phyloP scores from a whole-genome alignment of 2,888 invertebrate species.

The Torymus auratus region DNA sequence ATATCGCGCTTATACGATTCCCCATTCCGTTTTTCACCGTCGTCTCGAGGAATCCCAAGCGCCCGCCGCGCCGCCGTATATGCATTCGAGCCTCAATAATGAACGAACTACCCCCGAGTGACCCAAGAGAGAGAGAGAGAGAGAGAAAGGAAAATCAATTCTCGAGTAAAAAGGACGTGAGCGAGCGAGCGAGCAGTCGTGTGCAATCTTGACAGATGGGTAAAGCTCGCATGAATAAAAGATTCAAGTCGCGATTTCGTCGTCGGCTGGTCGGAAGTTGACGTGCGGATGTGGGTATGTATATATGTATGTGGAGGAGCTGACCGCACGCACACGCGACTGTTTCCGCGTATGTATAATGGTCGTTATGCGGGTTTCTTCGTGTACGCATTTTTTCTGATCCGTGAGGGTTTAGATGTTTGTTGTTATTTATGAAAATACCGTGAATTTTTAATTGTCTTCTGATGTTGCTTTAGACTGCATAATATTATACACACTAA shows the following conservation, averaged over 20 bases:
- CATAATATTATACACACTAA: too few relatives aligned
- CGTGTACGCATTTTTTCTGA: too few relatives aligned
- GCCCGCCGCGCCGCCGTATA: too few relatives aligned
- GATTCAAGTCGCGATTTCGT: slow-evolving; percentile 36
- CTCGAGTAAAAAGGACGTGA: too few relatives aligned
- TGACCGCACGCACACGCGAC: background rate
- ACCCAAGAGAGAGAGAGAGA: background rate
- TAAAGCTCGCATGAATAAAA: slow-evolving; percentile 44
- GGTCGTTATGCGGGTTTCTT: too few relatives aligned
- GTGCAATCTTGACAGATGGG: slow-evolving; percentile 40
- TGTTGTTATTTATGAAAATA: too few relatives aligned
- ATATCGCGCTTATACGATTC: background rate
- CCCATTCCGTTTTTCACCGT: slow-evolving; percentile 18
- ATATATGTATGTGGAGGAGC: background rate
- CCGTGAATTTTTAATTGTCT: too few relatives aligned
- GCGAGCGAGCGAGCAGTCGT: background rate
- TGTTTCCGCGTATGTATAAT: too few relatives aligned
- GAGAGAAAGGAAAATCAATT: background rate
- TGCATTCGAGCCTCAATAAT: slow-evolving; percentile 24
- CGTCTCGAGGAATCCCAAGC: slow-evolving; percentile 8
- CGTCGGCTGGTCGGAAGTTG: slow-evolving; percentile 10
- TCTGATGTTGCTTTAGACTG: too few relatives aligned
- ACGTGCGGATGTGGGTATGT: background rate
- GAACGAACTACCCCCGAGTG: slow-evolving; percentile 23
- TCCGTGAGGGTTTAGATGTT: too few relatives aligned